These are phyloP conservation scores for Bombus confusus DNA, from an alignment of 1,140 invertebrate species.

Conservation along the genomic window DNA sequence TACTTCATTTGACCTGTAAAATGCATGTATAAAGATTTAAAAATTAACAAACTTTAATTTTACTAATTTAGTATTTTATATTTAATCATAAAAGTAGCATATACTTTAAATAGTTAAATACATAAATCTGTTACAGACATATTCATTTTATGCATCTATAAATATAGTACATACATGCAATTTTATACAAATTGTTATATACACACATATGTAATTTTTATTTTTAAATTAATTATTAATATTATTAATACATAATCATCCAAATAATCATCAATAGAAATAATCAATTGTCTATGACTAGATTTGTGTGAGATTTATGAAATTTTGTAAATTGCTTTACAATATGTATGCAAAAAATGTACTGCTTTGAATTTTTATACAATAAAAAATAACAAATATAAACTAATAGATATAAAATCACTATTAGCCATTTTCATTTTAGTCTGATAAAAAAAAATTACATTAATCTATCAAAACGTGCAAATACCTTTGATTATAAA, in stretches of 20 bases:
- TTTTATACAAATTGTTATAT: conserved; percentile 1
- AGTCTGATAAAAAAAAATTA: not conserved
- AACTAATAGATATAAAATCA: conserved; percentile 26
- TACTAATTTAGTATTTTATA: not conserved
- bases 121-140: not conserved
- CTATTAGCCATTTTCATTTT: not conserved
- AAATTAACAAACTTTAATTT: not conserved
- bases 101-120: not conserved
- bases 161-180: conserved; percentile 10
- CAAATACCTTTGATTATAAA: conserved; percentile 80
- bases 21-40: too few relatives aligned
- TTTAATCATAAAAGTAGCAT: conserved; percentile 8
- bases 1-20: too few relatives aligned
- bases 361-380: not conserved
- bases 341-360: conserved; percentile 6
- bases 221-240: not conserved
- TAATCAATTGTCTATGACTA: conserved; percentile 12
- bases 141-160: not conserved
- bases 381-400: conserved; percentile 14
- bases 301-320: conserved; percentile 1
- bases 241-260: not conserved
- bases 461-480: conserved; percentile 78
- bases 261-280: not conserved
- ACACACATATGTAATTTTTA: not conserved
- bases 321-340: not conserved